These are phyloP conservation scores for Bradypodion pumilum DNA, from an alignment of 2,797 vertebrate species.

Conservation along the genomic window DNA sequence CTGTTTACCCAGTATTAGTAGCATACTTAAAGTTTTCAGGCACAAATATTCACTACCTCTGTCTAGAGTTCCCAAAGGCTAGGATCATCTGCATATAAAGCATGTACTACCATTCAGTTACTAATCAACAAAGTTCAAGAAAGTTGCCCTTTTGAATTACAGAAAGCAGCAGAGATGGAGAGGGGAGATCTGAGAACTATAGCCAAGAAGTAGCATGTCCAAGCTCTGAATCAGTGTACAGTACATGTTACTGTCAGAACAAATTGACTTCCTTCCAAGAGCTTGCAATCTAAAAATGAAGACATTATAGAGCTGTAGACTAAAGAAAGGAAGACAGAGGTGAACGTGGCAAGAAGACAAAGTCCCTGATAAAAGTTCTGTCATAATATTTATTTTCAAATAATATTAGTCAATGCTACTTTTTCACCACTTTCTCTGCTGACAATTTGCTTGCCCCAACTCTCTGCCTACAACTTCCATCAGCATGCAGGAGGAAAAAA, in stretches of 20 bases:
- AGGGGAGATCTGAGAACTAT: neutral
- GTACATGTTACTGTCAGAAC: too few species aligned
- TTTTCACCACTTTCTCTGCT: neutral
- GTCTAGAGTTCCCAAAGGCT: neutral
- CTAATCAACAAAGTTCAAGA: neutral
- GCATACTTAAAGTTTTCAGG: neutral
- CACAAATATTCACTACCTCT: too few species aligned
- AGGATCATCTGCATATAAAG: neutral
- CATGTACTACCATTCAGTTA: neutral
- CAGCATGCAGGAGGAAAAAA: neutral
- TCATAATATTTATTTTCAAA: too few species aligned
- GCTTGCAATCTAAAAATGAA: too few species aligned
- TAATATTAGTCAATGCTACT: neutral
- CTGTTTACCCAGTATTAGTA: neutral
- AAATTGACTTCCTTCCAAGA: too few species aligned
- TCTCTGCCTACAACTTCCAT: neutral
- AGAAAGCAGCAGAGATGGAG: neutral
- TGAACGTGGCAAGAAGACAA: too few species aligned
- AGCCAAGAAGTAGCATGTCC: neutral
- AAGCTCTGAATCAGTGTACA: neutral
- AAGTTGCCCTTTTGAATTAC: neutral
- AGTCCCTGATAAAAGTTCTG: too few species aligned
- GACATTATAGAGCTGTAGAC: too few species aligned
- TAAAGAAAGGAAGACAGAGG: too few species aligned
- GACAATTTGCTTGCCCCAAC: neutral